Conservation (phyloP, 2,888 invertebrate genomes). For the Meganola albula region DNA sequence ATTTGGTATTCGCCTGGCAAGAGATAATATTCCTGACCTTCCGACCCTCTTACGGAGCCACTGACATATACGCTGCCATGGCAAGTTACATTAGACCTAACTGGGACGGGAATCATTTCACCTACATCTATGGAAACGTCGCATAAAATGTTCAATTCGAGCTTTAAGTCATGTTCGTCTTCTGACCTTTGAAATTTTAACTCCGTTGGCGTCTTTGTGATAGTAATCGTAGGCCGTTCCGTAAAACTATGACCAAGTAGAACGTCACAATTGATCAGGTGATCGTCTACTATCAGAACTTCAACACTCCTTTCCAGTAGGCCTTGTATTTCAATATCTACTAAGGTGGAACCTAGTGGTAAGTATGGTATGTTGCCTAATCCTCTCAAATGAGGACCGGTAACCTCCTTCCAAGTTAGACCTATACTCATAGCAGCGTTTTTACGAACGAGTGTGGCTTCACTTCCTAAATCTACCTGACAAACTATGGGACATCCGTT, state of each 20-base stretch:
- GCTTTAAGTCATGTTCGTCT: background rate
- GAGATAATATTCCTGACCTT: conserved; percentile 1
- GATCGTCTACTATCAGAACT: conserved; percentile 3
- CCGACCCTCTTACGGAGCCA: conserved; percentile 1
- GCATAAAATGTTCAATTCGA: background rate
- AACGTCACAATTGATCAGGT: background rate
- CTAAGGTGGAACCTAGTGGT: background rate
- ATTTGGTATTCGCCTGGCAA: conserved; percentile 2
- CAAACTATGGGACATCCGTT: background rate
- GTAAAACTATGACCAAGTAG: conserved; percentile 3
- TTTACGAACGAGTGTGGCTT: background rate
- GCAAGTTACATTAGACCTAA: background rate
- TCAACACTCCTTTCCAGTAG: conserved; percentile 1
- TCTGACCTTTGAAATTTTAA: background rate
- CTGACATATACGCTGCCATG: background rate
- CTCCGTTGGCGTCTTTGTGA: background rate
- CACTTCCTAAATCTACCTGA: conserved; percentile 2
- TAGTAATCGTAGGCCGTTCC: conserved; percentile 2
- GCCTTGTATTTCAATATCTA: conserved; percentile 2
- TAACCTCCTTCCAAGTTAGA: background rate
- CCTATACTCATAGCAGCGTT: background rate
- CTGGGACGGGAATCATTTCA: background rate
- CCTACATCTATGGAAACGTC: background rate
- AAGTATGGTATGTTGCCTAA: conserved; percentile 3
- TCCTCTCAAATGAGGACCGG: background rate